A percentile compares a stretch with the other conserved stretches of the same genome.
phyloP scores from a whole-genome alignment of 2,888 invertebrate species.

The Tetranychus piercei region DNA sequence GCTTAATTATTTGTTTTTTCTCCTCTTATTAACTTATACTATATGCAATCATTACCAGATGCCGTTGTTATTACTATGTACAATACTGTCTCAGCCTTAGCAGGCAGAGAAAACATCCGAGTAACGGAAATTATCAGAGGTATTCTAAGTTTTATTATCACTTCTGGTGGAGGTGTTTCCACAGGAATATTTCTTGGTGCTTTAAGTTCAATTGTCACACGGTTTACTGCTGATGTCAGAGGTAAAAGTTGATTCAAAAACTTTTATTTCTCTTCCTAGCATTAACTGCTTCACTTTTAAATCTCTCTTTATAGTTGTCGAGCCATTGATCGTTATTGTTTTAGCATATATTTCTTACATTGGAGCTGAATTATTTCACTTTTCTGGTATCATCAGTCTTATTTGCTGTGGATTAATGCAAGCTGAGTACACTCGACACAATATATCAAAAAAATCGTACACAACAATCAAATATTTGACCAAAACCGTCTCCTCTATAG shows the following conservation, averaged over 20 bases:
- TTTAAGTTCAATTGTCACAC: constrained; percentile 34
- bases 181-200: constrained; percentile 38
- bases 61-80: constrained; percentile 21
- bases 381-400: constrained; percentile 41
- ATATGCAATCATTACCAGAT: constrained; percentile 10
- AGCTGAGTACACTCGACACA: constrained; percentile 40
- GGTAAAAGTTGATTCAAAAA: constrained; percentile 24
- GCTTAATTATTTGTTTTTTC: background rate
- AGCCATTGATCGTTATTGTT: constrained; percentile 39
- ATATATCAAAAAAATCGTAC: constrained; percentile 39
- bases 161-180: constrained; percentile 36
- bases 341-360: constrained; percentile 40
- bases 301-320: constrained; percentile 34
- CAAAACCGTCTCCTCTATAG: constrained; percentile 39
- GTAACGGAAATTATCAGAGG: constrained; percentile 29
- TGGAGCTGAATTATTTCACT: constrained; percentile 39
- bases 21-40: background rate
- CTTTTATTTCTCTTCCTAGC: background rate
- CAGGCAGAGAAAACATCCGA: background rate
- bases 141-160: constrained; percentile 37
- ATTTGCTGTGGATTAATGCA: constrained; percentile 31
- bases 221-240: constrained; percentile 30
- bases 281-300: background rate
- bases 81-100: constrained; percentile 13
- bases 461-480: constrained; percentile 40